Base-by-base conservation (phyloP, 2,113 vertebrate genomes). In the Periophthalmus modestus region DNA sequence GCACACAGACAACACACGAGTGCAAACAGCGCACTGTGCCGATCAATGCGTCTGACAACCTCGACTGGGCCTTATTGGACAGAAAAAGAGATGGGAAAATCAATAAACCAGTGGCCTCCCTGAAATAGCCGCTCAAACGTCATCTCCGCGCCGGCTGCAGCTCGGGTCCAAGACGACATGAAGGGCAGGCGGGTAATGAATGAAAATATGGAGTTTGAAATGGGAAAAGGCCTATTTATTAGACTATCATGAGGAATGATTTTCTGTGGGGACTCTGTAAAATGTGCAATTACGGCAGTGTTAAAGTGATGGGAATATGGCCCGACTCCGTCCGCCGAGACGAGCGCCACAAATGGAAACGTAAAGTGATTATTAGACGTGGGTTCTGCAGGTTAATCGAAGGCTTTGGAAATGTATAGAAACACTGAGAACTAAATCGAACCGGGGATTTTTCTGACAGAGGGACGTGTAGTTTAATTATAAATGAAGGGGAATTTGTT, bases 41-140 rank as follows among this genome's bases (percentile, higher is more conserved):
- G 76, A 87, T 92, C 86, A 88, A 90, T 90, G 83, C 80, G 79
- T 84, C 79, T 67, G 86, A 89, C 85, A 89, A 71, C 80, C 81
- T 87, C 85, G 82, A 61, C 82, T 79, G 68, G 82, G 81, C 83
- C 84, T 84, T 89, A 87, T 83, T 84, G 86, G 78, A 84, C 61
- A 76, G 75, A 77, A 77, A 84, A 85, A 74, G 62, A 46, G n/a
- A 72, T 54, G 24, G 70, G 61, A 69, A 85, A 88, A 89, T 92
- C 89, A 85, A 92, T 89, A 85, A 9, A 61, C 68, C 47, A 61
- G 76, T 75, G 62, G 79, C 81, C 84, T 83, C 85, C 75, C 50
- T 79, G 82, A 78, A 87, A 85, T 67, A 82, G 74, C 80, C 80
- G 79, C 78, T 59, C 75, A 73, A 73, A 63, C 7, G 55, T 52